Evolutionary conservation across 2,113 vertebrate species (phyloP).

Genomic region (Okapia johnstoni): DNA sequence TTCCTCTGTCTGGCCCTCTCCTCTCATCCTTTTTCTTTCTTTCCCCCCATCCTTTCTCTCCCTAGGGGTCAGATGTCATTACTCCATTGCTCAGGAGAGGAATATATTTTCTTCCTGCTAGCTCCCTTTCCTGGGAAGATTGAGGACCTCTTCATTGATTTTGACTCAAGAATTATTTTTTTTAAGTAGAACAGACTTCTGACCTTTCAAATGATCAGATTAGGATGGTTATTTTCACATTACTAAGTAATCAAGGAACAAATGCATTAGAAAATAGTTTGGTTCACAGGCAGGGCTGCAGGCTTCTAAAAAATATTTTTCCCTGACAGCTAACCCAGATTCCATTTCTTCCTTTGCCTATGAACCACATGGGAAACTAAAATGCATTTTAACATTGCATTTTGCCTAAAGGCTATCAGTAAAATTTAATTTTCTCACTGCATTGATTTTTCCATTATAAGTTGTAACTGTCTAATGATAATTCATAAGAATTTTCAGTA

Average conservation of each 20-base stretch:
- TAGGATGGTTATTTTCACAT: conserved; percentile 87
- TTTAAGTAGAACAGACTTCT: conserved; percentile 85
- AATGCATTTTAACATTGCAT: conserved; percentile 95
- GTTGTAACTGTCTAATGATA: conserved; percentile 90
- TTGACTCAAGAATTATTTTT: conserved; percentile 81
- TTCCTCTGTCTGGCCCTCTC: conserved; percentile 78
- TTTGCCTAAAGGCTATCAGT: conserved; percentile 96
- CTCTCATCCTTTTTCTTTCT: conserved; percentile 76
- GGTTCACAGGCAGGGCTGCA: conserved; percentile 75
- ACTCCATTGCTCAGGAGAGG: conserved; percentile 77
- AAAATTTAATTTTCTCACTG: conserved; percentile 97
- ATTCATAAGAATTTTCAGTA: conserved; percentile 84
- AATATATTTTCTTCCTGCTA: conserved; percentile 78
- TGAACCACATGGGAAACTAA: conserved; percentile 89
- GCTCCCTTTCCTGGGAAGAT: conserved; percentile 80
- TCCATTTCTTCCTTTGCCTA: conserved; percentile 83
- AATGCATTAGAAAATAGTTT: conserved; percentile 85
- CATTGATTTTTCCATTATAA: conserved; percentile 94
- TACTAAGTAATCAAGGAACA: conserved; percentile 90
- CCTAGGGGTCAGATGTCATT: conserved; percentile 80
- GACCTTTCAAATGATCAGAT: conserved; percentile 92
- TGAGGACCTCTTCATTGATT: conserved; percentile 84
- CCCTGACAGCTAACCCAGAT: conserved; percentile 83
- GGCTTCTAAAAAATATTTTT: conserved; percentile 77
- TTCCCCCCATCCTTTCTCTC: conserved; percentile 70